Evolutionary conservation across 2,113 vertebrate genomes (phyloP).

Genomic region (Phylloscopus whistleri): DNA sequence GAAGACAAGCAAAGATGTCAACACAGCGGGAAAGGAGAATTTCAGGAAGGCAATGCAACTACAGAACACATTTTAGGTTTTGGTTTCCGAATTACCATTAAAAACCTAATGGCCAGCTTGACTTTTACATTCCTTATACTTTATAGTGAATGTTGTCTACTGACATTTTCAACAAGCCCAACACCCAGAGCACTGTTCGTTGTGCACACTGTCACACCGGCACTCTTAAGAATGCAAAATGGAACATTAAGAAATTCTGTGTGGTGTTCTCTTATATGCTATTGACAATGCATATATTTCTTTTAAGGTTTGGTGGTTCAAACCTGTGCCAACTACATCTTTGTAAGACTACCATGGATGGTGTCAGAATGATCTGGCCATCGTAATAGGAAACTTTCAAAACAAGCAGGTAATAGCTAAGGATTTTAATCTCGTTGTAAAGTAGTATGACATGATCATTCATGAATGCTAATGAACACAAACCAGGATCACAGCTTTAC

Average conservation of each 20-base stretch:
- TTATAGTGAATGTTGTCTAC: neutral
- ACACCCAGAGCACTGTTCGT: fast-evolving
- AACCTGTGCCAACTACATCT: neutral
- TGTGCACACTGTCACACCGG: neutral
- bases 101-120: neutral
- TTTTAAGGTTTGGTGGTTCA: neutral
- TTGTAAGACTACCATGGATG: neutral
- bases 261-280: neutral
- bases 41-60: neutral
- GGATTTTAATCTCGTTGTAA: neutral
- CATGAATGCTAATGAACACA: neutral
- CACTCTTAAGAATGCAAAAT: neutral
- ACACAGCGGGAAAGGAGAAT: neutral
- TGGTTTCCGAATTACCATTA: neutral
- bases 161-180: neutral
- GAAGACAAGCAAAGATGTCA: neutral
- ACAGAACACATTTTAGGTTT: neutral
- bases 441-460: neutral
- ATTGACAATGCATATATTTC: neutral
- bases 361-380: neutral
- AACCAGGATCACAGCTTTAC: neutral
- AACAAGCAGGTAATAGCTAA: neutral
- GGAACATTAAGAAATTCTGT: neutral
- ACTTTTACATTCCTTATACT: neutral
- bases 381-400: neutral